These are phyloP conservation scores for Coelogynopora nodosa DNA, from an alignment of 2,888 invertebrate species.

Conservation along the genomic window DNA sequence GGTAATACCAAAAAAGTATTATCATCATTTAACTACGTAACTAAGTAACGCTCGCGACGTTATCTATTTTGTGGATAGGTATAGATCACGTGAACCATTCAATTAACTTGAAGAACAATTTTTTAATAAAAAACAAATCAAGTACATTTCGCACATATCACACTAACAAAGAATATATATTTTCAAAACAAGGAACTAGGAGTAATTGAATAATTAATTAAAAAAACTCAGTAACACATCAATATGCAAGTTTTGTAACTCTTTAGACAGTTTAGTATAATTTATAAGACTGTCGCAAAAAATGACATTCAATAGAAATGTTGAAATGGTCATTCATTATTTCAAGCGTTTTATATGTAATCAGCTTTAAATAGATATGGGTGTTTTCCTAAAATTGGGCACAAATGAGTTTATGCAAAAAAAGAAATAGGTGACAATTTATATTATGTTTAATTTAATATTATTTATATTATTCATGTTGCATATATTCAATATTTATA, in stretches of 20 bases:
- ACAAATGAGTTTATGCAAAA: too few species aligned
- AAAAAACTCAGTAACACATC: not conserved
- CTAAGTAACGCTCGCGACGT: not conserved
- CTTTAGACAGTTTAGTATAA: not conserved
- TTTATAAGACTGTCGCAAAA: not conserved
- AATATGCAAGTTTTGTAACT: not conserved
- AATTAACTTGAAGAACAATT: not conserved
- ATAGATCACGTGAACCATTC: not conserved
- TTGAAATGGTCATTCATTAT: too few species aligned
- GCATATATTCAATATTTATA: too few species aligned
- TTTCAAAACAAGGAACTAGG: not conserved
- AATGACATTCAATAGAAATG: too few species aligned
- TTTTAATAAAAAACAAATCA: not conserved
- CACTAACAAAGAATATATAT: not conserved
- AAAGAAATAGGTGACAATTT: too few species aligned
- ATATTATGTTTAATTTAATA: too few species aligned
- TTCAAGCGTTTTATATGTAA: too few species aligned
- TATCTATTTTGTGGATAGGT: not conserved
- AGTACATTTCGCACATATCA: not conserved
- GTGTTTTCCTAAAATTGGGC: too few species aligned
- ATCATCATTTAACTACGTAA: not conserved
- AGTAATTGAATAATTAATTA: not conserved
- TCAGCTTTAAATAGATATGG: too few species aligned
- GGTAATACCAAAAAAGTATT: not conserved
- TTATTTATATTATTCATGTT: too few species aligned